A percentile compares a stretch with the other conserved stretches of the same genome.
phyloP scores from a whole-genome alignment of 2,113 vertebrate genomes.

The Pseudois nayaur region DNA sequence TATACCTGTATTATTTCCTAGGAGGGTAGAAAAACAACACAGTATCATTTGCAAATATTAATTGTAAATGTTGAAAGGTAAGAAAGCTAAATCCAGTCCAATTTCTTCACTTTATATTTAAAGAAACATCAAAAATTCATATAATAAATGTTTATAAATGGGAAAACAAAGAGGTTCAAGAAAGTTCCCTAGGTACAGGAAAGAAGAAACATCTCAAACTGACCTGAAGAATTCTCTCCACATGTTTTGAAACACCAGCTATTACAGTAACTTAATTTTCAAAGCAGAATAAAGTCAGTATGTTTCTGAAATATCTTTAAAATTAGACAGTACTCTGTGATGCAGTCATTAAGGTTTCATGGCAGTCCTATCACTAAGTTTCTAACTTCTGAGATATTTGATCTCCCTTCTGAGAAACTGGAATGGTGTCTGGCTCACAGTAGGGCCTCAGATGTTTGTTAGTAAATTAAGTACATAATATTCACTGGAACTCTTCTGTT shows the following conservation, averaged over 20 bases:
- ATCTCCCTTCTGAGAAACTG: background rate
- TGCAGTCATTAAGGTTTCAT: background rate
- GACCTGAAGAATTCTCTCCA: background rate
- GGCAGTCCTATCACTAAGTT: background rate
- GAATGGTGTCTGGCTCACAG: background rate
- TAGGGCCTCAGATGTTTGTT: background rate
- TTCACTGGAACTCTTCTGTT: background rate
- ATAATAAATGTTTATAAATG: background rate
- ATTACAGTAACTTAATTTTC: background rate
- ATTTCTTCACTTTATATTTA: background rate
- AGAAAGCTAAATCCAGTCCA: background rate
- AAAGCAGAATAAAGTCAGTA: background rate
- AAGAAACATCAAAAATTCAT: slow-evolving; percentile 13
- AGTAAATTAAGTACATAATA: background rate
- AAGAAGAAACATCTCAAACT: background rate
- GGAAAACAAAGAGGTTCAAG: background rate
- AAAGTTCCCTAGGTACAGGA: background rate
- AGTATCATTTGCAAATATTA: background rate
- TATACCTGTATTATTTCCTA: background rate
- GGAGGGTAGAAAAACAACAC: background rate
- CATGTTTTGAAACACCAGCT: background rate
- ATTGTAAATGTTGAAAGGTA: slow-evolving; percentile 27
- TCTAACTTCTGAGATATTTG: background rate
- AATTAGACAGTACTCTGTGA: background rate
- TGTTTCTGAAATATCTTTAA: background rate